A percentile compares a stretch with the other conserved stretches of the same genome.
Evolutionary conservation across 1,140 invertebrate species (phyloP).

Genomic region (Polypedilum vanderplanki): DNA sequence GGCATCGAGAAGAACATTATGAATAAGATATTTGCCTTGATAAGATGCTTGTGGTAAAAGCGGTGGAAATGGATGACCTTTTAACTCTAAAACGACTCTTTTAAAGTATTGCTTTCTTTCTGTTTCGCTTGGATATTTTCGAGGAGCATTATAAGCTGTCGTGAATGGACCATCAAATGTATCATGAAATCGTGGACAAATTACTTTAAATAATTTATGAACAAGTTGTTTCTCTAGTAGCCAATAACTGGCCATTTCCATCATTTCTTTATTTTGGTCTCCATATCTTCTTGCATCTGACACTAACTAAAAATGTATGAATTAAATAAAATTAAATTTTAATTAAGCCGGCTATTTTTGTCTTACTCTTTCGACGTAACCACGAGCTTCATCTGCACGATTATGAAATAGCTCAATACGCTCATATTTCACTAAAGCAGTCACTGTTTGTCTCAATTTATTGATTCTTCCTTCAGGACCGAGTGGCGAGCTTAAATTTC

Average conservation of each 20-base stretch:
- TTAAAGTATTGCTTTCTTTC: conserved; percentile 38
- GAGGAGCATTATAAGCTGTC: conserved; percentile 61
- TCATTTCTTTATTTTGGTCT: conserved; percentile 71
- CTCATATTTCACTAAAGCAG: conserved; percentile 80
- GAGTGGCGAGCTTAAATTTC: conserved; percentile 55
- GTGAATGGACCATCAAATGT: conserved; percentile 60
- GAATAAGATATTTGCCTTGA: conserved; percentile 56
- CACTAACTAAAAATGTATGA: conserved; percentile 65
- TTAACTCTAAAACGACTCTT: conserved; percentile 67
- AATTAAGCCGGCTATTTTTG: conserved; percentile 22
- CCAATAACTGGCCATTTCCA: conserved; percentile 87
- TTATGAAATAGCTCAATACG: conserved; percentile 73
- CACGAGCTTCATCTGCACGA: conserved; percentile 74
- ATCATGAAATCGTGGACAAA: conserved; percentile 73
- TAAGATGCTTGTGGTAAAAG: conserved; percentile 46
- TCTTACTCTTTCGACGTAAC: conserved; percentile 77
- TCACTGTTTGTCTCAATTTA: conserved; percentile 73
- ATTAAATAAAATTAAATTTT: conserved; percentile 29
- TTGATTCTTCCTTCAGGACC: conserved; percentile 70
- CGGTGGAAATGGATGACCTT: conserved; percentile 63
- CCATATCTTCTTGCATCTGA: conserved; percentile 81
- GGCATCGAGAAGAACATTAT: conserved; percentile 63
- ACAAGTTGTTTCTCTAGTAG: conserved; percentile 80
- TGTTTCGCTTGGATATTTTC: conserved; percentile 49
- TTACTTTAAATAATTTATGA: conserved; percentile 89